These are phyloP conservation scores for Tenthredo distinguenda DNA, from an alignment of 2,888 invertebrate species.

Conservation along the genomic window DNA sequence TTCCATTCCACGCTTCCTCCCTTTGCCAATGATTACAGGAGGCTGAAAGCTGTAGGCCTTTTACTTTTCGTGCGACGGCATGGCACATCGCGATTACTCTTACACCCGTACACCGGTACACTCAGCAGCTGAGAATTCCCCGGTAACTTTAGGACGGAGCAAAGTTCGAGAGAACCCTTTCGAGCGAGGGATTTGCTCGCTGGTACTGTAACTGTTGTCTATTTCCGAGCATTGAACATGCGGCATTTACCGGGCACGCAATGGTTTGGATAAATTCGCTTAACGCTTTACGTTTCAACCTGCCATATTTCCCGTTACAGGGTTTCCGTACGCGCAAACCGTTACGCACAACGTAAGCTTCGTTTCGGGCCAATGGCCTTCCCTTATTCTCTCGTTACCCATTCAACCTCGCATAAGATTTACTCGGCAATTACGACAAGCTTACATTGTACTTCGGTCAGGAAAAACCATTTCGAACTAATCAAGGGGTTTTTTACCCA, in stretches of 20 bases:
- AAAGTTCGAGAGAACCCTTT: conserved; percentile 2
- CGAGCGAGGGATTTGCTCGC: conserved; percentile 4
- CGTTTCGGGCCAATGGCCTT: background rate
- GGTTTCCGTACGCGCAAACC: conserved; percentile 13
- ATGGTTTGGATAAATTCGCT: conserved; percentile 45
- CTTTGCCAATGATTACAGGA: conserved; percentile 24
- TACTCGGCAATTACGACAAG: background rate
- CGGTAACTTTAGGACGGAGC: background rate
- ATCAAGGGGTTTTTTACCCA: too few species aligned
- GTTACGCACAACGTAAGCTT: conserved; percentile 8
- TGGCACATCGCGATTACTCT: conserved; percentile 10
- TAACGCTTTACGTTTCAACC: conserved; percentile 37
- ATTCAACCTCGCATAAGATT: background rate
- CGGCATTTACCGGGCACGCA: conserved; percentile 39
- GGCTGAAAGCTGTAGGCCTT: background rate
- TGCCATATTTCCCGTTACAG: conserved; percentile 6
- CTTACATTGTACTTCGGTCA: background rate
- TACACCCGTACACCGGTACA: background rate
- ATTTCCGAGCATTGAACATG: conserved; percentile 46
- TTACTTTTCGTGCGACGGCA: background rate
- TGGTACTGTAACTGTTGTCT: conserved; percentile 30
- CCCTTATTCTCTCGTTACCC: background rate
- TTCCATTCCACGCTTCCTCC: conserved; percentile 34
- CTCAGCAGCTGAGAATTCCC: background rate
- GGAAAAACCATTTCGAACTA: background rate